phyloP scores from a whole-genome alignment of 2,888 invertebrate genomes.

The Tolmerus cingulatus region DNA sequence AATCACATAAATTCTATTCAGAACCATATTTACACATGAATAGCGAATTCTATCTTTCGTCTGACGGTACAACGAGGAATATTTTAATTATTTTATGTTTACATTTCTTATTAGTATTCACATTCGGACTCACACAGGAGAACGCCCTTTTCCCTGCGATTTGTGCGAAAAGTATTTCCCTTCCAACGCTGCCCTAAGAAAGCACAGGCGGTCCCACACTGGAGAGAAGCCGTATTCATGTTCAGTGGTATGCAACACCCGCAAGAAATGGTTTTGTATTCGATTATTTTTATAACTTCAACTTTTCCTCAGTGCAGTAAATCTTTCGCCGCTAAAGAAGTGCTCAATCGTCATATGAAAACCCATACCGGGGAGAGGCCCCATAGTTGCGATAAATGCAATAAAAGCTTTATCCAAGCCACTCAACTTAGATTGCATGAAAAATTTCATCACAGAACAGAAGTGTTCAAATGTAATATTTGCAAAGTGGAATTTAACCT shows the following conservation, averaged over 20 bases:
- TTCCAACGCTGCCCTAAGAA: constrained; percentile 78
- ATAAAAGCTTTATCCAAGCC: constrained; percentile 84
- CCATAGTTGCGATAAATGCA: constrained; percentile 67
- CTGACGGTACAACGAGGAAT: no score
- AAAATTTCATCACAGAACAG: constrained; percentile 73
- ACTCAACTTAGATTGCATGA: constrained; percentile 78
- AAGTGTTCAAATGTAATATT: constrained; percentile 64
- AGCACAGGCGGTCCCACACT: constrained; percentile 72
- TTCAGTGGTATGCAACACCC: constrained; percentile 64
- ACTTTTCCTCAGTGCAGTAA: constrained; percentile 71
- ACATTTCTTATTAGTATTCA: constrained; percentile 65
- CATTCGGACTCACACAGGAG: constrained; percentile 73
- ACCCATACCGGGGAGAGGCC: constrained; percentile 68
- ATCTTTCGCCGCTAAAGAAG: constrained; percentile 83
- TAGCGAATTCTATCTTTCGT: no score
- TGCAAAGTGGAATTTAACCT: constrained; percentile 42
- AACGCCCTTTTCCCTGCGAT: constrained; percentile 75
- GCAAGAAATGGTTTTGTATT: neutral
- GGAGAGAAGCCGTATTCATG: constrained; percentile 75
- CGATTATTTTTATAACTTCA: neutral
- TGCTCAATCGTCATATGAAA: constrained; percentile 77
- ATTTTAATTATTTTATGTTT: neutral
- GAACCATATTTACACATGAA: no score
- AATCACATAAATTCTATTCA: no score
- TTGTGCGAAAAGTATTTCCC: constrained; percentile 77